Conservation (phyloP, 2,888 invertebrate genomes). For the Machimus rusticus region DNA sequence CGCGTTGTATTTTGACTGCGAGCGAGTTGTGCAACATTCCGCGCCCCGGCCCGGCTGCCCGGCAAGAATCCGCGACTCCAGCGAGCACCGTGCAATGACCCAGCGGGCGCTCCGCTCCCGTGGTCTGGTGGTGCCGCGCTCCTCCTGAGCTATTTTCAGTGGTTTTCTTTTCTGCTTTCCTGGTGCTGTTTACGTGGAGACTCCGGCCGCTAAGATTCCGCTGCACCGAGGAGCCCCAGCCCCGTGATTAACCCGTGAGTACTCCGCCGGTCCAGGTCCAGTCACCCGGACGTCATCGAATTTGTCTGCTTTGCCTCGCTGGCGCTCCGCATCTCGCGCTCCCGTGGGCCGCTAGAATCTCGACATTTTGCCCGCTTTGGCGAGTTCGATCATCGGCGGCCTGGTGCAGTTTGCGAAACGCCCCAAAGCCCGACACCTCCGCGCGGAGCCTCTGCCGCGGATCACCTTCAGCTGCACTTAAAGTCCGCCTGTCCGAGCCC, state of each 20-base stretch:
- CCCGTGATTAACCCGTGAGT: neutral
- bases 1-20: neutral
- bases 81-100: neutral
- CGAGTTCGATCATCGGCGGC: neutral
- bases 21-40: neutral
- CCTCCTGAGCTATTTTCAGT: neutral
- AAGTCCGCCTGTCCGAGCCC: neutral
- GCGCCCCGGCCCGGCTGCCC: neutral
- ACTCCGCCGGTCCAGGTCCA: neutral
- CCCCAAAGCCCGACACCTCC: neutral
- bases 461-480: neutral
- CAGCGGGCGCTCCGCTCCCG: neutral
- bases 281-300: neutral
- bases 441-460: neutral
- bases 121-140: neutral
- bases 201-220: neutral
- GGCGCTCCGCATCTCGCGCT: neutral
- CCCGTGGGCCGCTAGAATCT: constrained; percentile 11
- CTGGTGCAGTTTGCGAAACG: neutral
- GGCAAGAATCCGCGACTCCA: neutral
- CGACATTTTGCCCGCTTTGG: constrained; percentile 14
- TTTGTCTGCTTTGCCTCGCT: neutral
- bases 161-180: neutral
- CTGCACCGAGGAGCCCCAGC: neutral
- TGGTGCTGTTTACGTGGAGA: neutral